phyloP scores from a whole-genome alignment of 2,113 vertebrate species.

The Rhabdomys dilectus region DNA sequence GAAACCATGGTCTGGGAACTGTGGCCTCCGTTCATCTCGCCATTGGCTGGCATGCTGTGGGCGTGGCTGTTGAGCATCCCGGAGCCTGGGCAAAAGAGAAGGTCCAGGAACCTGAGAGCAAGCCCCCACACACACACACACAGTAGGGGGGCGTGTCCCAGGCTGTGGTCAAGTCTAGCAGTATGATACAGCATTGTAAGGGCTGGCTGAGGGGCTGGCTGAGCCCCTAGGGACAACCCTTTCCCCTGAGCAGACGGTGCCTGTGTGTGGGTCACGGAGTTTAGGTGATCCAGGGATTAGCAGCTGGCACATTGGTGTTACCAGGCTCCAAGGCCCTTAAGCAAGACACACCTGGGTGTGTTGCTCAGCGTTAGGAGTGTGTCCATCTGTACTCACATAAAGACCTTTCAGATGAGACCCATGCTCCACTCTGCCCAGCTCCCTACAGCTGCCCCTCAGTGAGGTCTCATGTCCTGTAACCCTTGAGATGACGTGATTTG shows the following conservation, averaged over 20 bases:
- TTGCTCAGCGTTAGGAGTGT: no score
- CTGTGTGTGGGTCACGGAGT: fast-evolving
- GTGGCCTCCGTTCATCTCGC: constrained; percentile 95
- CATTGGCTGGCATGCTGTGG: constrained; percentile 93
- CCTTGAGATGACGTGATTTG: no score
- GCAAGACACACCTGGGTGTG: no score
- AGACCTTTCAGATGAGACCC: not conserved
- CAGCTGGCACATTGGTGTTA: not conserved
- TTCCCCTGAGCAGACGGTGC: fast-evolving
- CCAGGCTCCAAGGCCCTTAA: not conserved
- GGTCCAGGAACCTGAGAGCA: not conserved
- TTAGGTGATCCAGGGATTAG: no score
- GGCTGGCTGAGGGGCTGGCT: not conserved
- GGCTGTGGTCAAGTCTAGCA: not conserved
- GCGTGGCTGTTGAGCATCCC: constrained; percentile 93
- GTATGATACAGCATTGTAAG: not conserved
- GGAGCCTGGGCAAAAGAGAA: constrained; percentile 84
- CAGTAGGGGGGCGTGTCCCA: fast-evolving
- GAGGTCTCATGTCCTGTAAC: not conserved
- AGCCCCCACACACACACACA: not conserved
- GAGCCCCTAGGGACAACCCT: not conserved
- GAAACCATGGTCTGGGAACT: constrained; percentile 94
- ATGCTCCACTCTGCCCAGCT: not conserved
- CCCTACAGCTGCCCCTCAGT: fast-evolving
- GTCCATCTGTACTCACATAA: fast-evolving